Conservation (phyloP, 1,140 invertebrate species). For the Apis laboriosa region DNA sequence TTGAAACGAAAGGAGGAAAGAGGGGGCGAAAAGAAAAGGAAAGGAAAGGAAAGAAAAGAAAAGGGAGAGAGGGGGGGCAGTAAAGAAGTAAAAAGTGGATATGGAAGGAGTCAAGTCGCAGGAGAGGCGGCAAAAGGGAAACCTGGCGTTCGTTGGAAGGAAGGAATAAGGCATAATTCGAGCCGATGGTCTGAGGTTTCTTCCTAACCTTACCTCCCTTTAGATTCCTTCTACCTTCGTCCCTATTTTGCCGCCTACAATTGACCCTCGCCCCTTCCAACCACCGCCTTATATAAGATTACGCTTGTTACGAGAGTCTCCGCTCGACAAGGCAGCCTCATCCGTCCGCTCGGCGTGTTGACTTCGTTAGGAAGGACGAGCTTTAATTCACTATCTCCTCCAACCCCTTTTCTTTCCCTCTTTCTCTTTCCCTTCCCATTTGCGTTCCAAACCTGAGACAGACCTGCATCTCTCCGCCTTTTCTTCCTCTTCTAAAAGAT, state of each 20-base stretch:
- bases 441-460: conserved; percentile 49
- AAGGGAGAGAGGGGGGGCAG: neutral
- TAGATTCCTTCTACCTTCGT: conserved; percentile 35
- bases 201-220: conserved; percentile 43
- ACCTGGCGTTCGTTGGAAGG: conserved; percentile 47
- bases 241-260: conserved; percentile 63
- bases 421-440: conserved; percentile 3
- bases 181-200: conserved; percentile 66
- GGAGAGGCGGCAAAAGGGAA: conserved; percentile 25
- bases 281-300: conserved; percentile 76
- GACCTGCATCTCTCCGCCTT: conserved; percentile 17
- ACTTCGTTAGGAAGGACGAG: conserved; percentile 77
- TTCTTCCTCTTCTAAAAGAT: conserved; percentile 11
- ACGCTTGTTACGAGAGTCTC: conserved; percentile 78
- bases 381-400: conserved; percentile 74
- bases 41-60: neutral
- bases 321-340: conserved; percentile 62
- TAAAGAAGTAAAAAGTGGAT: conserved; percentile 7
- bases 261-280: conserved; percentile 67
- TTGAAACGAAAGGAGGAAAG: neutral
- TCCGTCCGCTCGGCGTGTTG: conserved; percentile 69
- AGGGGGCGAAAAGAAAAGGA: neutral
- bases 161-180: conserved; percentile 64
- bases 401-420: conserved; percentile 28
- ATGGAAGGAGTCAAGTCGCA: conserved; percentile 21